Conservation (phyloP, 1,140 invertebrate genomes). For the Cydia splendana region DNA sequence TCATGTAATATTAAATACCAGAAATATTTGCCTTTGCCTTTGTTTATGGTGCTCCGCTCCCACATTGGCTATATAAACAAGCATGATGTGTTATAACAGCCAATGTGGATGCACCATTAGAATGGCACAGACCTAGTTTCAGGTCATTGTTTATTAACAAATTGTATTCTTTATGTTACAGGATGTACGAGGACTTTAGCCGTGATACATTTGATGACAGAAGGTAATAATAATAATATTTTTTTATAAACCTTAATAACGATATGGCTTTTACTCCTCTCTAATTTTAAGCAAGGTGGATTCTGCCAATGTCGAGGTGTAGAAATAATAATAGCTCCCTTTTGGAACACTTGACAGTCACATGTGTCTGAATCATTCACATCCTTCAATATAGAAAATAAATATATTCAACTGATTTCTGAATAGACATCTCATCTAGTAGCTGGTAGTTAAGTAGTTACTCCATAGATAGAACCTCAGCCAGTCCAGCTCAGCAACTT, state of each 20-base stretch:
- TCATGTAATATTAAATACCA: not conserved
- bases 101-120: not conserved
- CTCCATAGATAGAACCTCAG: no score
- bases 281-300: no score
- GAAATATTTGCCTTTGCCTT: not conserved
- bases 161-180: conserved; percentile 59
- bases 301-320: no score
- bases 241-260: no score
- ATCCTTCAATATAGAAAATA: not conserved
- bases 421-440: no score
- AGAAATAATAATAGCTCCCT: conserved; percentile 46
- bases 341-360: not conserved
- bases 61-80: no score
- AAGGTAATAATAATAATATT: conserved; percentile 82
- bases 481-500: no score
- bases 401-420: no score
- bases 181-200: conserved; percentile 92
- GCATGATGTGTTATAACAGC: no score
- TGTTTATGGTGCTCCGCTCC: no score
- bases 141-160: conserved; percentile 24
- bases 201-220: conserved; percentile 91
- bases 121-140: not conserved
- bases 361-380: not conserved
- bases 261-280: no score
- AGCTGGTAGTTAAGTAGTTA: no score